Conservation (phyloP, 2,888 invertebrate genomes). For the Cybosia mesomella region DNA sequence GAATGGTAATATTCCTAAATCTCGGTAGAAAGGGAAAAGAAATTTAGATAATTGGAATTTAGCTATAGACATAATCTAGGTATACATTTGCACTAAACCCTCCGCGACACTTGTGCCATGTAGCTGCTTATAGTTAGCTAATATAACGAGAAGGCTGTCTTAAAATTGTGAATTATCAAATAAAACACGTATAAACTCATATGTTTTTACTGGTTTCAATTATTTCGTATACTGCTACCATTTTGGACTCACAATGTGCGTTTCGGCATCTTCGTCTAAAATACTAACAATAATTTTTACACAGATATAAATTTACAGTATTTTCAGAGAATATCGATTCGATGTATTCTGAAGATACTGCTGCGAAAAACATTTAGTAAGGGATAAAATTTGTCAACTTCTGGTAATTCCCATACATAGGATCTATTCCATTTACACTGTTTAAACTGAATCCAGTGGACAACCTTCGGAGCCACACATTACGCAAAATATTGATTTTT, state of each 20-base stretch:
- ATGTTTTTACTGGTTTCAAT: conserved; percentile 8
- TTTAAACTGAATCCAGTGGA: too few relatives aligned
- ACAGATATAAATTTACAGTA: background rate
- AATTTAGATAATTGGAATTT: conserved; percentile 15
- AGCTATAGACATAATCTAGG: conserved; percentile 29
- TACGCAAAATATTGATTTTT: too few relatives aligned
- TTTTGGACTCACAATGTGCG: background rate
- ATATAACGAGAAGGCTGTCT: conserved; percentile 47
- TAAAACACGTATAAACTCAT: conserved; percentile 38
- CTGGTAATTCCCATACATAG: background rate
- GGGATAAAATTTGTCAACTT: background rate
- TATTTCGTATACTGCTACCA: conserved; percentile 3
- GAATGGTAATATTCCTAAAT: background rate
- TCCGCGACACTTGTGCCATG: conserved; percentile 66
- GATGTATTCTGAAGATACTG: background rate
- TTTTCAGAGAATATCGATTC: background rate
- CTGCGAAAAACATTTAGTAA: background rate
- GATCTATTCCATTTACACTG: background rate
- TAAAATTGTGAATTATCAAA: conserved; percentile 33
- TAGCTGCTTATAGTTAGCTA: conserved; percentile 61
- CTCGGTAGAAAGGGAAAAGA: background rate
- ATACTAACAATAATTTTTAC: too few relatives aligned
- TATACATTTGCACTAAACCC: conserved; percentile 62
- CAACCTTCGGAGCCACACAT: too few relatives aligned
- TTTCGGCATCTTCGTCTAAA: too few relatives aligned